These are phyloP conservation scores for Carassius auratus DNA, from an alignment of 2,113 vertebrate genomes.

Conservation along the genomic window DNA sequence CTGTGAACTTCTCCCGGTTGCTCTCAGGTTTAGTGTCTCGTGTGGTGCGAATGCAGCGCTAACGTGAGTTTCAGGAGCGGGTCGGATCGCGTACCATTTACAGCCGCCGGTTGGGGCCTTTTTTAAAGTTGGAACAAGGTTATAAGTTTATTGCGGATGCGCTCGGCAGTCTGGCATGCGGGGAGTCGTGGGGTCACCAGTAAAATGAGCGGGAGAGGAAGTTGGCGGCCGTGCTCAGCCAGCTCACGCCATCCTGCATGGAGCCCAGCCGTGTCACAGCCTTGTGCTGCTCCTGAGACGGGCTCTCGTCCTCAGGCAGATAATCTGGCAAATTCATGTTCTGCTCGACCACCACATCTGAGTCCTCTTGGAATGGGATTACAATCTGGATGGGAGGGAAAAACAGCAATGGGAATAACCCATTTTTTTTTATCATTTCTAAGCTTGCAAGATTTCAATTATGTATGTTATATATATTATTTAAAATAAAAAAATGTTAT, in stretches of 20 bases:
- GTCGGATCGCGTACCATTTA: slow-evolving; percentile 58
- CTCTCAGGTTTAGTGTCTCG: slow-evolving; percentile 66
- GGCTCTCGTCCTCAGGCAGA: slow-evolving; percentile 96
- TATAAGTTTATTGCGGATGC: slow-evolving; percentile 87
- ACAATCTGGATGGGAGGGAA: slow-evolving; percentile 78
- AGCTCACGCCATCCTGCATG: slow-evolving; percentile 89
- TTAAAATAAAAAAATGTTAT: background rate
- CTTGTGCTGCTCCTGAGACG: slow-evolving; percentile 92
- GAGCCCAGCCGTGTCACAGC: slow-evolving; percentile 93
- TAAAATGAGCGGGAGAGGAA: slow-evolving; percentile 98
- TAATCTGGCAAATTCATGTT: slow-evolving; percentile 96
- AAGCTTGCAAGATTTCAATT: background rate
- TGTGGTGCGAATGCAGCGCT: slow-evolving; percentile 56
- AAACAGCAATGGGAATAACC: background rate
- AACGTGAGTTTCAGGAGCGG: slow-evolving; percentile 36
- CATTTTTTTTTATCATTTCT: background rate
- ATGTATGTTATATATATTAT: background rate
- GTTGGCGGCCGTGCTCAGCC: slow-evolving; percentile 96
- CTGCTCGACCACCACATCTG: slow-evolving; percentile 87
- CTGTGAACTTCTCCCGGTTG: slow-evolving; percentile 73
- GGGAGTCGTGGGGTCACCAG: slow-evolving; percentile 86
- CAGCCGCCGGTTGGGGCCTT: slow-evolving; percentile 76
- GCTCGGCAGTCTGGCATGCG: slow-evolving; percentile 83
- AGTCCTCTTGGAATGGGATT: slow-evolving; percentile 91
- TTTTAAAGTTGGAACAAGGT: slow-evolving; percentile 56